Evolutionary conservation across 2,797 vertebrate genomes (phyloP).

Genomic region (Valencia hispanica): DNA sequence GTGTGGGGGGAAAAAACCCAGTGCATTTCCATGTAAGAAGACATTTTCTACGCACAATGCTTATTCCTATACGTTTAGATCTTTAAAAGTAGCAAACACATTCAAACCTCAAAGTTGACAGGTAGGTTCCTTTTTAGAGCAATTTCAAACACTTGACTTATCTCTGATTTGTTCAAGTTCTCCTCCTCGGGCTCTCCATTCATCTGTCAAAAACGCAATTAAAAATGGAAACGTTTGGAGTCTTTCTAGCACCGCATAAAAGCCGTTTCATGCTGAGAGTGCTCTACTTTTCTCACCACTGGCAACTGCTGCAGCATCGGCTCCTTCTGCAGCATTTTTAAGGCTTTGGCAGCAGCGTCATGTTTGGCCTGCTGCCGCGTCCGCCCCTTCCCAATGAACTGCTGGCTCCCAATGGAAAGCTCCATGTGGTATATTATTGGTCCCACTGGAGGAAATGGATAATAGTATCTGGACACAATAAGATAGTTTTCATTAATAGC

Average conservation of each 20-base stretch:
- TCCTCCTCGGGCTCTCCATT: conserved; percentile 95
- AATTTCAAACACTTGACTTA: conserved; percentile 99
- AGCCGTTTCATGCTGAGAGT: background rate
- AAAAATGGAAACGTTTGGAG: conserved; percentile 11
- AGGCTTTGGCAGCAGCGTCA: conserved; percentile 92
- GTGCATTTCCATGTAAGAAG: background rate
- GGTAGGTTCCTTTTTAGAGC: conserved; percentile 98
- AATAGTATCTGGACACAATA: conserved; percentile 90
- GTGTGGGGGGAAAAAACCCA: conserved; percentile 29
- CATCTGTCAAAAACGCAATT: conserved; percentile 78
- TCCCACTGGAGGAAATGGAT: conserved; percentile 93
- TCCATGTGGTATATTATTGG: conserved; percentile 96
- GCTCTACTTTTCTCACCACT: conserved; percentile 59
- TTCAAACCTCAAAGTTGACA: conserved; percentile 93
- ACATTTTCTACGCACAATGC: background rate
- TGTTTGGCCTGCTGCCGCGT: conserved; percentile 95
- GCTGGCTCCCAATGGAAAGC: conserved; percentile 94
- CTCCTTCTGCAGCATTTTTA: conserved; percentile 94
- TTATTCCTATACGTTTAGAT: background rate
- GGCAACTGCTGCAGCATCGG: conserved; percentile 88
- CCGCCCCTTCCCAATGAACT: conserved; percentile 95
- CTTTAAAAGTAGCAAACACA: conserved; percentile 2
- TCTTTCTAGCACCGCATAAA: background rate
- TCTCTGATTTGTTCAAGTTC: conserved; percentile 99
- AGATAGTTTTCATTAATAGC: background rate